A percentile compares a stretch with the other conserved stretches of the same genome.
Conservation (phyloP, 1,140 invertebrate species). For the Drosophila punjabiensis region DNA sequence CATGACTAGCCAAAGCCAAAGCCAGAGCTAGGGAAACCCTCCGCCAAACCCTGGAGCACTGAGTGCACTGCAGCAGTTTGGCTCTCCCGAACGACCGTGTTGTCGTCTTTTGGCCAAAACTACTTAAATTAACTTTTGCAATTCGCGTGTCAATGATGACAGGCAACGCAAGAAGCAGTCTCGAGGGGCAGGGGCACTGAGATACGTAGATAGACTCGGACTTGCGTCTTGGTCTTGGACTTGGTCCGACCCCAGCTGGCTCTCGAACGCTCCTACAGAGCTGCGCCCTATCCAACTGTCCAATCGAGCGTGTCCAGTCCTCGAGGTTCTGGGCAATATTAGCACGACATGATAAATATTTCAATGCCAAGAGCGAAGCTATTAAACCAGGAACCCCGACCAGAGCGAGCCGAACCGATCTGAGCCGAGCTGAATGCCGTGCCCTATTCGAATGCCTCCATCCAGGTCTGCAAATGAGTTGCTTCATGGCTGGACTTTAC, state of each 20-base stretch:
- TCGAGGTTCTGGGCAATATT: conserved; percentile 52
- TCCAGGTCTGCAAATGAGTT: conserved; percentile 55
- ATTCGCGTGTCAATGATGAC: conserved; percentile 73
- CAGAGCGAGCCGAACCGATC: conserved; percentile 31
- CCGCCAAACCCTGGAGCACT: conserved; percentile 10
- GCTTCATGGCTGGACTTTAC: conserved; percentile 23
- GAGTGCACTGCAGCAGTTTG: conserved; percentile 21
- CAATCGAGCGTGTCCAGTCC: conserved; percentile 62
- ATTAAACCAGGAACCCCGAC: conserved; percentile 56
- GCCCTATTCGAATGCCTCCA: conserved; percentile 46
- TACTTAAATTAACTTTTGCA: conserved; percentile 76
- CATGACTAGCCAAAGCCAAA: conserved; percentile 54
- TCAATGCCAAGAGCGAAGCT: conserved; percentile 74
- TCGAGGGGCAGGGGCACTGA: conserved; percentile 1
- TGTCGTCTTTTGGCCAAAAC: conserved; percentile 56
- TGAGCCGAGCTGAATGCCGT: conserved; percentile 42
- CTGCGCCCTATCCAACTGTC: conserved; percentile 53
- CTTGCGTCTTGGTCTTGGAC: conserved; percentile 1
- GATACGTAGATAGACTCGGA: conserved; percentile 42
- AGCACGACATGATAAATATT: conserved; percentile 70
- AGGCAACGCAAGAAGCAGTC: conserved; percentile 54
- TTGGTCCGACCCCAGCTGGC: conserved; percentile 10
- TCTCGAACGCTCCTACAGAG: conserved; percentile 14
- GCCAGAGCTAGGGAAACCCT: conserved; percentile 7
- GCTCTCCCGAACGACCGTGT: conserved; percentile 15